Percentiles rank a stretch among this genome's conserved stretches.
Conservation (phyloP, 2,888 invertebrate species). For the Parasteatoda lunata region DNA sequence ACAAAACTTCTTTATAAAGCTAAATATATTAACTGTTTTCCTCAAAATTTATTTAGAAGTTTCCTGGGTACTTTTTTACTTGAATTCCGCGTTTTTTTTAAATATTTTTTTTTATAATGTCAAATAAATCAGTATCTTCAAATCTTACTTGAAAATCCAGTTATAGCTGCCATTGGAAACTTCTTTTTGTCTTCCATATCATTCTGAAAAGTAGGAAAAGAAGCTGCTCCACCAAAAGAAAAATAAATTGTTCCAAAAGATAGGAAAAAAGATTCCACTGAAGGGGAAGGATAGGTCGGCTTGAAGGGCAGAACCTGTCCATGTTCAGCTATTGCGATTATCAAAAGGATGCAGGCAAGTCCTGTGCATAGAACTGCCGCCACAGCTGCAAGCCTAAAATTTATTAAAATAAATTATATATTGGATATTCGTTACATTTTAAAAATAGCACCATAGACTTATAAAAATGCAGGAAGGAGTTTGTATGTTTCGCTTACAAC, state of each 20-base stretch:
- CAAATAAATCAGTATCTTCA: not conserved
- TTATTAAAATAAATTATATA: not conserved
- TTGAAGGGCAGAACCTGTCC: conserved; percentile 76
- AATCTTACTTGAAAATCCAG: conserved; percentile 81
- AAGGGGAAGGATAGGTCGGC: conserved; percentile 73
- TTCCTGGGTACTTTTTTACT: too few relatives aligned
- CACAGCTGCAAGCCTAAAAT: conserved; percentile 79
- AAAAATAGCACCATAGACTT: too few relatives aligned
- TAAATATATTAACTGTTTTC: too few relatives aligned
- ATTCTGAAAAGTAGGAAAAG: conserved; percentile 90
- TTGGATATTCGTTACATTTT: too few relatives aligned
- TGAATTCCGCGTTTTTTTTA: too few relatives aligned
- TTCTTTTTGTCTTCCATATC: conserved; percentile 88
- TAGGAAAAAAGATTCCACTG: conserved; percentile 80
- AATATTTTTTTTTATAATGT: too few relatives aligned
- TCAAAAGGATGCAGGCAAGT: conserved; percentile 80
- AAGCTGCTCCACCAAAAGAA: conserved; percentile 83
- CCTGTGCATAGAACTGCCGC: conserved; percentile 80
- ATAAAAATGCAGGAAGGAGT: too few relatives aligned
- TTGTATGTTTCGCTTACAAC: too few relatives aligned
- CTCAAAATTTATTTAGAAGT: too few relatives aligned
- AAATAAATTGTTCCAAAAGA: conserved; percentile 83
- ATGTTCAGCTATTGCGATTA: conserved; percentile 77
- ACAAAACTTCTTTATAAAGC: too few relatives aligned
- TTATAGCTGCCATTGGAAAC: conserved; percentile 82